These are phyloP conservation scores for Paracentrotus lividus DNA, from an alignment of 53 echinoderm and acorn worm species.

Conservation along the genomic window DNA sequence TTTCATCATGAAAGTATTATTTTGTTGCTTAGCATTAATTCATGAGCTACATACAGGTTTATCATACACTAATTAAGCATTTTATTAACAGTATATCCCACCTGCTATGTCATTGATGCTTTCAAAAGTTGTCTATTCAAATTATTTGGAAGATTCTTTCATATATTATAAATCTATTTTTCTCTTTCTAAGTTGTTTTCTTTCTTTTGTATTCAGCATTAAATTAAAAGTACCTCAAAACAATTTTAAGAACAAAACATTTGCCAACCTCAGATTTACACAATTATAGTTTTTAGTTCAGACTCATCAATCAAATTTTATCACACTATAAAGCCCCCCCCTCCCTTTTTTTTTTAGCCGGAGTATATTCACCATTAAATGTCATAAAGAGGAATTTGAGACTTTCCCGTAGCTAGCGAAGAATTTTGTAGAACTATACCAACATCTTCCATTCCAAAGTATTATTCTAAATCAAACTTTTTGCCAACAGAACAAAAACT, in stretches of 20 bases:
- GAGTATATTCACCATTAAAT: not conserved
- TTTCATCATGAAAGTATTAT: not conserved
- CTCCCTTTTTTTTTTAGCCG: too few species aligned
- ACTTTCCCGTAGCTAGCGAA: not conserved
- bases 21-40: constrained; percentile 24
- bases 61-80: not conserved
- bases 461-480: constrained; percentile 1
- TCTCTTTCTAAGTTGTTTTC: not conserved
- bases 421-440: not conserved
- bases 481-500: not conserved
- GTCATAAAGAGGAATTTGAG: not conserved
- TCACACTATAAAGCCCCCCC: too few species aligned
- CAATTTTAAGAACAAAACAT: too few species aligned
- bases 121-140: not conserved
- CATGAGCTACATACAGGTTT: not conserved
- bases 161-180: not conserved
- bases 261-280: too few species aligned
- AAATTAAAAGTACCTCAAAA: too few species aligned
- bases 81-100: not conserved
- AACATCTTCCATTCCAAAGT: not conserved
- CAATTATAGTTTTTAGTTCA: too few species aligned
- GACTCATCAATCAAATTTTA: too few species aligned
- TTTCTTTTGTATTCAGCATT: not conserved
- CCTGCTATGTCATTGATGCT: not conserved
- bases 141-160: not conserved